A percentile compares a stretch with the other conserved stretches of the same genome.
phyloP scores from a whole-genome alignment of 2,888 invertebrate genomes.

The Drosophila histrio region DNA sequence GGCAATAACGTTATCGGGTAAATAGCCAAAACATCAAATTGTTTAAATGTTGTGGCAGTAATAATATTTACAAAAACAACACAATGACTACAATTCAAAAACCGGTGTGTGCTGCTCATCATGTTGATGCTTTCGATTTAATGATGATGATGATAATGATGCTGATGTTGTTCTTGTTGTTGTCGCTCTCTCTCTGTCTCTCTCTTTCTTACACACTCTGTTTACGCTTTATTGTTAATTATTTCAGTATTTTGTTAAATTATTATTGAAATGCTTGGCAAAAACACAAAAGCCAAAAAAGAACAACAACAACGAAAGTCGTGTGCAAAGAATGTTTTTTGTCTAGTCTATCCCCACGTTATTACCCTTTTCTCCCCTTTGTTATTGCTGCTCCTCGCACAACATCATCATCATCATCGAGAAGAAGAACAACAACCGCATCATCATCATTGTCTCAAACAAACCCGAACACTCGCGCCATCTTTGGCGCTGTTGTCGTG shows the following conservation, averaged over 20 bases:
- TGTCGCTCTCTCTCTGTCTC: not conserved
- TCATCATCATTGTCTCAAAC: conserved; percentile 22
- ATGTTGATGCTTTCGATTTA: conserved; percentile 7
- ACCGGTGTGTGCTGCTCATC: conserved; percentile 57
- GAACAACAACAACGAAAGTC: conserved; percentile 44
- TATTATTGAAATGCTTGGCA: conserved; percentile 70
- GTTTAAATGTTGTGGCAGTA: conserved; percentile 5
- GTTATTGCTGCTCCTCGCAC: not conserved
- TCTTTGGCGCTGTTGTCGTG: conserved; percentile 64
- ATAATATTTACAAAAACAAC: conserved; percentile 1
- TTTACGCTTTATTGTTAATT: conserved; percentile 67
- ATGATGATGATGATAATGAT: conserved; percentile 16
- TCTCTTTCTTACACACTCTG: not conserved
- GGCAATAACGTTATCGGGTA: not conserved
- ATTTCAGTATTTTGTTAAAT: conserved; percentile 74
- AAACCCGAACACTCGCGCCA: conserved; percentile 64
- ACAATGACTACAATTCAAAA: conserved; percentile 34
- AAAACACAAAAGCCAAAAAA: conserved; percentile 55
- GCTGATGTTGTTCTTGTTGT: conserved; percentile 20
- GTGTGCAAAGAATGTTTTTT: conserved; percentile 68
- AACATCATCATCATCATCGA: not conserved
- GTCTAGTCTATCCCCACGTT: conserved; percentile 19
- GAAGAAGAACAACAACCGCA: conserved; percentile 8
- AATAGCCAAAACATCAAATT: conserved; percentile 2
- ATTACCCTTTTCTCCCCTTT: not conserved